Evolutionary conservation across 2,888 invertebrate species (phyloP), one percentile per base, ranked within the genome.

Genomic region (Kuschelorhynchus macadamiae): DNA sequence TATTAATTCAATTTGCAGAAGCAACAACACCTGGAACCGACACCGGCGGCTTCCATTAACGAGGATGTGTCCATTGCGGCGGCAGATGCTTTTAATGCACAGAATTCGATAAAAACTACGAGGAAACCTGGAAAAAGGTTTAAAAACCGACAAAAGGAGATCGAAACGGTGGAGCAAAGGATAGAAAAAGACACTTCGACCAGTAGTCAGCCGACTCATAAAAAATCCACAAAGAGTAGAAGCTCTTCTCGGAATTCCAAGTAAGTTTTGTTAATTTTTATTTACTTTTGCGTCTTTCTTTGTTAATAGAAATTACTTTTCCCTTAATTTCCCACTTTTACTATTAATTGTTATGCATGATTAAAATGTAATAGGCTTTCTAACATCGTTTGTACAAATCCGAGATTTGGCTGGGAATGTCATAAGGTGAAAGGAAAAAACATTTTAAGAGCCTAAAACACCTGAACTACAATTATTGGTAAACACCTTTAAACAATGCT

Each of bases 21-120:
- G 72, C 85, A 86, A 72, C 74, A 81, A 25, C 88, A 87, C 78
- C 84, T 91, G 71, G 92, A 91, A 78, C 89, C 91, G 1, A 90
- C 91, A 1, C 90, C 86, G 25, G 83, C 85, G 0, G 83, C 85
- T 33, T 36, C 69, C 49, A 59, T 63, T 55, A 55, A 66, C 42
- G 63, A 65, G 16, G 65, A 68, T 44, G 65, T 61, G 50, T 65
- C 65, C 32, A 42, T 59, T 20, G 39, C 87, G 0, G 80, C 86
- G 11, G 91, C 91, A 75, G 86, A 82, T 46, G 84, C 86, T 65
- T 87, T 87, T 78, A 86, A 86, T 61, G 80, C 81, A 12, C 78
- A 84, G 55, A 85, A 85, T 74, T 75, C 83, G 20, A 82, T 85
- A 61, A 82, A 86, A 71, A 80, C 85, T 30, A 83, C 85, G 4